Percentiles rank a stretch among this genome's conserved stretches.
Evolutionary conservation across 1,140 invertebrate species (phyloP).

Genomic region (Drosophila pandora): DNA sequence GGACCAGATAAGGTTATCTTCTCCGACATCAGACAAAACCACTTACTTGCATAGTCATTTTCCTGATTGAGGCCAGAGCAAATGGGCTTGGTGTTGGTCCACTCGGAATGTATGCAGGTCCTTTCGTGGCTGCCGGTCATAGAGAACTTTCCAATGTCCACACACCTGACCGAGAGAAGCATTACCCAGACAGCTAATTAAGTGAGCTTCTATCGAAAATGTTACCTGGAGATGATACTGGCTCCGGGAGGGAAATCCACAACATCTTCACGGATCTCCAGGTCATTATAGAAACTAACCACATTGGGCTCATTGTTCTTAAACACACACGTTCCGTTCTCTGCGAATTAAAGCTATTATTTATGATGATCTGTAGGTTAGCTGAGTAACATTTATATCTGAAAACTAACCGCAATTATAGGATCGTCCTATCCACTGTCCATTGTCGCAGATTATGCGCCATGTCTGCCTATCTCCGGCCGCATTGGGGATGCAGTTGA

Average conservation of each 20-base stretch:
- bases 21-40: neutral
- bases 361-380: neutral
- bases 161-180: slow-evolving; percentile 86
- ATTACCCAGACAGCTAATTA: neutral
- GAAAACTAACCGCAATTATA: slow-evolving; percentile 88
- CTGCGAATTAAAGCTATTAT: slow-evolving; percentile 55
- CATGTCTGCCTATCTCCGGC: slow-evolving; percentile 92
- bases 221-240: slow-evolving; percentile 87
- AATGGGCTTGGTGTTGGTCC: slow-evolving; percentile 90
- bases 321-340: slow-evolving; percentile 90
- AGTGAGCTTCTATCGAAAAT: neutral
- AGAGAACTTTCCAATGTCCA: slow-evolving; percentile 91
- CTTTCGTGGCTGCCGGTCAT: slow-evolving; percentile 87
- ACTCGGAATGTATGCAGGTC: slow-evolving; percentile 89
- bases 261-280: slow-evolving; percentile 89
- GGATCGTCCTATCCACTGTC: slow-evolving; percentile 91
- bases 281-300: slow-evolving; percentile 91
- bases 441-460: slow-evolving; percentile 93
- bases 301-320: slow-evolving; percentile 91
- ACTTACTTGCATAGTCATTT: slow-evolving; percentile 92
- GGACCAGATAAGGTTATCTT: neutral
- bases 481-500: slow-evolving; percentile 91
- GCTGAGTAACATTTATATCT: neutral
- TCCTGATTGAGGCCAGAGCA: slow-evolving; percentile 93
- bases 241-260: slow-evolving; percentile 91